Evolutionary conservation across 1,140 invertebrate species (phyloP).

Genomic region (Liolophura sinensis): DNA sequence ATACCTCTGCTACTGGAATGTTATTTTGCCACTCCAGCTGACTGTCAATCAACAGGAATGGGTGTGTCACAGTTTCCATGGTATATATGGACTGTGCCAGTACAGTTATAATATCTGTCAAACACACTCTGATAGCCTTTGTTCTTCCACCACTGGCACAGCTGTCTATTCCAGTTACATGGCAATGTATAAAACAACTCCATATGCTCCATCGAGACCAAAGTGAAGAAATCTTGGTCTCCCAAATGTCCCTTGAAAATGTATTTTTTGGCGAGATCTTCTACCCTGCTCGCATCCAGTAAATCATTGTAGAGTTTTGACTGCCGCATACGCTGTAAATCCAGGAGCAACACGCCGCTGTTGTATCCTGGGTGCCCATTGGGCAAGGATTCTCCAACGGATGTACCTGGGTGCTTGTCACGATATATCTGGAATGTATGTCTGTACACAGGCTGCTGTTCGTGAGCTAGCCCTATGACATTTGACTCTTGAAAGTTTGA

Average conservation of each 20-base stretch:
- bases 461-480: constrained; percentile 76
- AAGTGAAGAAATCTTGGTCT: constrained; percentile 86
- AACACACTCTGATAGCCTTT: constrained; percentile 80
- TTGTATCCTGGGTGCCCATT: constrained; percentile 78
- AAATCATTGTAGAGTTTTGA: constrained; percentile 67
- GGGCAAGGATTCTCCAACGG: constrained; percentile 65
- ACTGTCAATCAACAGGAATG: constrained; percentile 62
- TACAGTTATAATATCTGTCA: constrained; percentile 74
- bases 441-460: constrained; percentile 80
- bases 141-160: constrained; percentile 83
- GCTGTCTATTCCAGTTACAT: constrained; percentile 82
- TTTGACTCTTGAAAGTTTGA: constrained; percentile 65
- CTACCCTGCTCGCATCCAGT: constrained; percentile 64
- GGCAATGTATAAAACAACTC: constrained; percentile 76
- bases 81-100: constrained; percentile 73
- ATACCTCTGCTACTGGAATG: no score
- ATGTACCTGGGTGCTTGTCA: constrained; percentile 65
- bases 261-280: constrained; percentile 71
- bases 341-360: constrained; percentile 77
- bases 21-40: no score
- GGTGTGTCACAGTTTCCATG: constrained; percentile 86
- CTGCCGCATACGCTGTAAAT: constrained; percentile 70
- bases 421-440: constrained; percentile 76
- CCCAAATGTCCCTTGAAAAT: constrained; percentile 77
- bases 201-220: constrained; percentile 74